Evolutionary conservation across 2,113 vertebrate species (phyloP).

Genomic region (Gymnocephalus cernua): DNA sequence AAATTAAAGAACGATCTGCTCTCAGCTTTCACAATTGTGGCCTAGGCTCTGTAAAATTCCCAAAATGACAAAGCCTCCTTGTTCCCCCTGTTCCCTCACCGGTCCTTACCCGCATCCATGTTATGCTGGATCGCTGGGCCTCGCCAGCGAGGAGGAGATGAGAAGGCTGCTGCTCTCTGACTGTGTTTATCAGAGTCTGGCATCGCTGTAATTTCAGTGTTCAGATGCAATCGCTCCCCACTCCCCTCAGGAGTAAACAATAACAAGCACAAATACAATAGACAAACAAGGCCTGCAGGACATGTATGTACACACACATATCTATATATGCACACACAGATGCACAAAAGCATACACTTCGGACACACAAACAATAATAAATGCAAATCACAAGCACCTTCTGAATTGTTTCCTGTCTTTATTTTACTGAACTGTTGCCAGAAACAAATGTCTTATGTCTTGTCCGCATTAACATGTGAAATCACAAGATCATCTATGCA

Average conservation of each 20-base stretch:
- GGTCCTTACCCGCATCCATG: conserved; percentile 18
- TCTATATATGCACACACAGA: conserved; percentile 27
- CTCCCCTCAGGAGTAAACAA: conserved; percentile 85
- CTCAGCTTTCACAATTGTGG: background rate
- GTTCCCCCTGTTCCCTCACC: background rate
- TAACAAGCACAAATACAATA: conserved; percentile 84
- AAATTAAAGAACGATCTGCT: background rate
- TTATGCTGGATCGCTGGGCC: conserved; percentile 28
- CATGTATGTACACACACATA: conserved; percentile 49
- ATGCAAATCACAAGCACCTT: conserved; percentile 32
- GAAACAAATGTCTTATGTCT: background rate
- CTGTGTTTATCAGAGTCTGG: conserved; percentile 79
- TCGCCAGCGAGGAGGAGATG: conserved; percentile 37
- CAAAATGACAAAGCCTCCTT: background rate
- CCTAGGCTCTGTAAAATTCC: background rate
- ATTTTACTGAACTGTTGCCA: conserved; percentile 15
- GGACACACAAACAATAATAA: conserved; percentile 25
- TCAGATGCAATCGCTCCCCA: conserved; percentile 84
- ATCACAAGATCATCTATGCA: background rate
- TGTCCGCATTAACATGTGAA: conserved; percentile 1
- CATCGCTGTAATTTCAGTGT: conserved; percentile 87
- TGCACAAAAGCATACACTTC: conserved; percentile 15
- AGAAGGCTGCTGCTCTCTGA: conserved; percentile 65
- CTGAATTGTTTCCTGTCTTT: conserved; percentile 13
- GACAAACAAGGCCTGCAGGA: conserved; percentile 83